These are phyloP conservation scores for Rallus limicola DNA, from an alignment of 2,113 vertebrate genomes.

Conservation along the genomic window DNA sequence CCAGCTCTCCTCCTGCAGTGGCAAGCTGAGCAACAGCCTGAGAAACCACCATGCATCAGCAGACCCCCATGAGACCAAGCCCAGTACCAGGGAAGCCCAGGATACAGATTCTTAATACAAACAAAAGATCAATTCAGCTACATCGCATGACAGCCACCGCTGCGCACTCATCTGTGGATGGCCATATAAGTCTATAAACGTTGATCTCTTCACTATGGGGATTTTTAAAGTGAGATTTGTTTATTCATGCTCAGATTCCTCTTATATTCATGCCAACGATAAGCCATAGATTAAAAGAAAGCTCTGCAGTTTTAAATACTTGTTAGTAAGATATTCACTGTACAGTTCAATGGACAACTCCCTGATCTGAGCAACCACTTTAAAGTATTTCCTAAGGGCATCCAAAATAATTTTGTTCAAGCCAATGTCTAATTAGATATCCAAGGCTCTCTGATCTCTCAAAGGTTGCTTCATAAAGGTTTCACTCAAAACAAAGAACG, in stretches of 20 bases:
- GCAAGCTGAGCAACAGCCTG: not conserved
- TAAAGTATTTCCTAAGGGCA: conserved; percentile 53
- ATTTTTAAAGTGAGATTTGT: conserved; percentile 43
- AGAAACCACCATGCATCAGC: not conserved
- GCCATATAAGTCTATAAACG: conserved; percentile 1
- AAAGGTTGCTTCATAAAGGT: conserved; percentile 32
- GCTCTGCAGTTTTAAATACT: conserved; percentile 12
- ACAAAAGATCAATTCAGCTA: not conserved
- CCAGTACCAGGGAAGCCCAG: not conserved
- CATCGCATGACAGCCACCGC: not conserved
- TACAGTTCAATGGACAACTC: conserved; percentile 59
- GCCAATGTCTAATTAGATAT: conserved; percentile 42
- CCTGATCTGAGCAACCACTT: conserved; percentile 61
- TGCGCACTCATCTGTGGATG: not conserved
- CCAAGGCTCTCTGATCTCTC: conserved; percentile 46
- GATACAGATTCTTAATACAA: not conserved
- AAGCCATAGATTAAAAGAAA: conserved; percentile 59
- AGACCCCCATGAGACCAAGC: accelerated
- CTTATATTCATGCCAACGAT: conserved; percentile 50
- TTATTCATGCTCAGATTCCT: conserved; percentile 46
- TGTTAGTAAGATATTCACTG: not conserved
- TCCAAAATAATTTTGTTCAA: conserved; percentile 54
- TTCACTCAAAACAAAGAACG: conserved; percentile 36
- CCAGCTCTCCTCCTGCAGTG: not conserved
- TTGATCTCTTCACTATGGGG: conserved; percentile 15